These are phyloP conservation scores for Cacatua alba DNA, from an alignment of 2,113 vertebrate species.

Conservation along the genomic window DNA sequence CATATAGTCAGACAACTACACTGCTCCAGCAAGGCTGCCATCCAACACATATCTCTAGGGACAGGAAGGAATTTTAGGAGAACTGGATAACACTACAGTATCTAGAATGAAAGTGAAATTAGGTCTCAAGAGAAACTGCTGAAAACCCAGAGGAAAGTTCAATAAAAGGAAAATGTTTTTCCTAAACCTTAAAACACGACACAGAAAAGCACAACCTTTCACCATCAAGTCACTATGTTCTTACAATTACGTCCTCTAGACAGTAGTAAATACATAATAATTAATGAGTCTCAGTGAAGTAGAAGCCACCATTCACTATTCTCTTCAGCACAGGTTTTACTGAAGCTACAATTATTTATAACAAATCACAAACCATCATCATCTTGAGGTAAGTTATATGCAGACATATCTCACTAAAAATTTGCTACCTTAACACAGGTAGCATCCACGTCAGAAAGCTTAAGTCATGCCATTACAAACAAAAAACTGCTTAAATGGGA, in stretches of 20 bases:
- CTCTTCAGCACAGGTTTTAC: neutral
- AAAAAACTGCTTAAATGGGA: constrained; percentile 39
- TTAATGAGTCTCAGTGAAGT: neutral
- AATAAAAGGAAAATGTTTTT: neutral
- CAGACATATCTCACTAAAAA: constrained; percentile 5
- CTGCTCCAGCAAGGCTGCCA: neutral
- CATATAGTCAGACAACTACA: neutral
- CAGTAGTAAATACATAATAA: neutral
- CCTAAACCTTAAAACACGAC: neutral
- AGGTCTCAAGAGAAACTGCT: neutral
- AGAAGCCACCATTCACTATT: neutral
- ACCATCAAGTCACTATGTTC: neutral
- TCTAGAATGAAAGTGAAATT: neutral
- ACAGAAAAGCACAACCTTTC: neutral
- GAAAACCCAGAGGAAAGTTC: neutral
- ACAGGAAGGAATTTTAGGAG: neutral
- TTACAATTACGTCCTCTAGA: neutral
- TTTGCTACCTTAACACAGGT: neutral
- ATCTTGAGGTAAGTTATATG: neutral
- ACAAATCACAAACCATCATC: neutral
- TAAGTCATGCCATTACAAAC: constrained; percentile 16
- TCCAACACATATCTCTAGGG: neutral
- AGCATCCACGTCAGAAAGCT: neutral
- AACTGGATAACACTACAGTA: neutral
- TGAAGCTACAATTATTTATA: neutral